A percentile compares a stretch with the other conserved stretches of the same genome.
phyloP scores from a whole-genome alignment of 2,113 vertebrate species.

The Numida meleagris region DNA sequence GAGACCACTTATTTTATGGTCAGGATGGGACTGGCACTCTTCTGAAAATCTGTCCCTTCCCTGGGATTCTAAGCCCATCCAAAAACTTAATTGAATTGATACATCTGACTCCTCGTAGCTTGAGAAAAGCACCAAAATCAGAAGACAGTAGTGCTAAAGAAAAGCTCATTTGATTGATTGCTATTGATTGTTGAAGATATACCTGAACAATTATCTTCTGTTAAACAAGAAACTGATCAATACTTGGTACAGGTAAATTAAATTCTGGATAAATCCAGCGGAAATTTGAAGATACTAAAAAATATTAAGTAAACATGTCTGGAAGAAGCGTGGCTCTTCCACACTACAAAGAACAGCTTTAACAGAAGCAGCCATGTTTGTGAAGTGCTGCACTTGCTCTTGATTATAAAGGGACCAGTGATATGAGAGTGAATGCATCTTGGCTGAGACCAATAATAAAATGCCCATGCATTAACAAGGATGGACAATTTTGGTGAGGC shows the following conservation, averaged over 20 bases:
- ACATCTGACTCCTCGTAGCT: not conserved
- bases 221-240: not conserved
- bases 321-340: not conserved
- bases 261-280: not conserved
- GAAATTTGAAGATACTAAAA: not conserved
- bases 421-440: not conserved
- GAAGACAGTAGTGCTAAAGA: not conserved
- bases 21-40: not conserved
- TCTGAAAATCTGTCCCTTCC: not conserved
- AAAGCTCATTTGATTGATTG: not conserved
- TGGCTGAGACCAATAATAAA: not conserved
- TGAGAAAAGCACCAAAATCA: not conserved
- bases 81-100: not conserved
- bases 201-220: not conserved
- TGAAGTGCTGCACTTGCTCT: not conserved
- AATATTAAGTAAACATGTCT: not conserved
- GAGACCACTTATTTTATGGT: not conserved
- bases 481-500: not conserved
- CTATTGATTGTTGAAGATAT: not conserved
- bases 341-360: not conserved
- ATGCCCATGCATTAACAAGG: not conserved
- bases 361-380: not conserved
- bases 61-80: not conserved
- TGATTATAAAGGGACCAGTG: fast-evolving
- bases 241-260: not conserved